phyloP scores from a whole-genome alignment of 2,113 vertebrate genomes.

The Clupea harengus region DNA sequence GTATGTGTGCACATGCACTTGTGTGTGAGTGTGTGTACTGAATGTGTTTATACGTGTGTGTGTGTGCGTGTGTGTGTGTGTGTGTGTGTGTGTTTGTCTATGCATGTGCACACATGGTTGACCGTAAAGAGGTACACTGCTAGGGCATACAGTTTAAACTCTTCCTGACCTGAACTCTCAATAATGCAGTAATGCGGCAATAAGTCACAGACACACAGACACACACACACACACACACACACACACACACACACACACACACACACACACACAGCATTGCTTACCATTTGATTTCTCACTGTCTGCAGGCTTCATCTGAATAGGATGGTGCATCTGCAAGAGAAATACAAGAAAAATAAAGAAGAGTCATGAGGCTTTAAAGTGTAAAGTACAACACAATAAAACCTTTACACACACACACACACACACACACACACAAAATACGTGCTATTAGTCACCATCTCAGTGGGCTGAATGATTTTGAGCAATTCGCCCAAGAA shows the following conservation, averaged over 20 bases:
- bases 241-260: not conserved
- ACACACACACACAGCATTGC: not conserved
- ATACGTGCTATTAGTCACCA: too few relatives aligned
- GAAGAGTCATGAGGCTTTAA: not conserved
- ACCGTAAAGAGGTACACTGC: conserved; percentile 54
- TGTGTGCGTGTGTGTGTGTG: conserved; percentile 34
- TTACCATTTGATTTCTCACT: conserved; percentile 11
- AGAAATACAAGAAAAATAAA: not conserved
- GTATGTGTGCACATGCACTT: not conserved
- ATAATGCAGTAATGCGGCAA: not conserved
- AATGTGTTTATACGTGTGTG: conserved; percentile 22
- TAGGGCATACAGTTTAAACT: conserved; percentile 65
- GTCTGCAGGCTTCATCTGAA: conserved; percentile 15
- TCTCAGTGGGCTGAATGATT: too few relatives aligned
- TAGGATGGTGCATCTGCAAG: not conserved
- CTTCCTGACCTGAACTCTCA: conserved; percentile 49
- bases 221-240: not conserved
- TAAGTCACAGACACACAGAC: not conserved
- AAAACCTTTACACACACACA: not conserved
- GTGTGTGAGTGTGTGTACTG: not conserved
- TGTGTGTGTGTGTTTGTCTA: conserved; percentile 20
- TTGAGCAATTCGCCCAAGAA: too few relatives aligned
- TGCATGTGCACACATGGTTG: conserved; percentile 36
- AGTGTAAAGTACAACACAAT: not conserved
- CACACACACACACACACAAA: not conserved